Evolutionary conservation across 2,797 vertebrate species (phyloP), one percentile per base, ranked within the genome.

Genomic region (Sebastes dallii): DNA sequence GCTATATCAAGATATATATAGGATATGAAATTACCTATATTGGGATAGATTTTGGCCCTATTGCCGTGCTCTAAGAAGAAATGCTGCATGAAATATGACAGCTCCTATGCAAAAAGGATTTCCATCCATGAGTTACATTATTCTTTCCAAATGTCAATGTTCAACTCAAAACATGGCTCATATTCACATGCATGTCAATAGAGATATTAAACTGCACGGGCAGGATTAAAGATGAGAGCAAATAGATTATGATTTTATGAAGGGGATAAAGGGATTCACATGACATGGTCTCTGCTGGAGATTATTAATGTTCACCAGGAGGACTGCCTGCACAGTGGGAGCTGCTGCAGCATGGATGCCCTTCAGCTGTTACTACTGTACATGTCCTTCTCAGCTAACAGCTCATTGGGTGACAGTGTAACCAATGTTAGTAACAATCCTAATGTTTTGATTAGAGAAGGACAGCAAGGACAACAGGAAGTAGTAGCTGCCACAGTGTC

Each of bases 321-420:
- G n/a, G 3, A 8, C 46, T 30, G 2, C 20, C 46, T 30, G 2
- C 20, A 60, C 66, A 18, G 24, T 8, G 59, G 34, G 25, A 13
- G 30, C 60, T 34, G 66, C 77, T 81, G 79, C 84, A 73, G 72
- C 1, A 3, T 68, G 14, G 56, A 80, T 83, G 72, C 14, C 87
- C 84, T 86, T 90, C 79, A 81, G 14, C 1, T 13, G 6, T 30
- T 4, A 22, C 2, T 32, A 3, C 32, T 39, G 10, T 16, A 4
- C 39, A 2, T 66, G 66, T 0, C 24, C 18, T 8, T 5, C 39
- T 14, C n/a, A 50, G 22, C 59, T 10, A 6, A 1, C 55, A 55
- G 52, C 39, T 32, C 58, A 39, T 12, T 66, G 39, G 24, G 11
- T 46, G 12, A 69, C 3, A 4, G 30, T 30, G 67, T 25, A 9